Evolutionary conservation across 2,888 invertebrate genomes (phyloP).

Genomic region (Pardosa pseudoannulata): DNA sequence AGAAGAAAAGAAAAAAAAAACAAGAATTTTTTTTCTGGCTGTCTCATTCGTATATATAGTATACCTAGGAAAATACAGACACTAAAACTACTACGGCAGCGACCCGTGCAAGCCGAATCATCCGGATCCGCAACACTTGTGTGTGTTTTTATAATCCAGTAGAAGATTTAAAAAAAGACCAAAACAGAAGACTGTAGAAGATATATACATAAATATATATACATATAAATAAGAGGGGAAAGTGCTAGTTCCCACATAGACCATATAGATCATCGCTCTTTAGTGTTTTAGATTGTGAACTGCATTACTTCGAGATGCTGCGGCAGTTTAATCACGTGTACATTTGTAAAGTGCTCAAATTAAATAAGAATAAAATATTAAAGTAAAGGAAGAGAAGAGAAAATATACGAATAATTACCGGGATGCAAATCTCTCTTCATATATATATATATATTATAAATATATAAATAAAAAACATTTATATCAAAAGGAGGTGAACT

Average conservation of each 20-base stretch:
- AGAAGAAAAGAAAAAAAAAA: conserved; percentile 21
- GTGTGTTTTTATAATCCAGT: conserved; percentile 72
- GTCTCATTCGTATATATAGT: conserved; percentile 66
- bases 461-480: conserved; percentile 7
- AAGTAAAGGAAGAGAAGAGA: conserved; percentile 4
- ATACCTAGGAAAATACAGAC: conserved; percentile 45
- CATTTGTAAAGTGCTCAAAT: conserved; percentile 73
- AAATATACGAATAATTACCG: background rate
- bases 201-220: conserved; percentile 48
- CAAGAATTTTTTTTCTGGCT: conserved; percentile 45
- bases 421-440: conserved; percentile 7
- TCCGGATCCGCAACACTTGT: conserved; percentile 51
- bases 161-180: conserved; percentile 39
- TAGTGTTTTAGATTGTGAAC: conserved; percentile 66
- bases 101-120: conserved; percentile 23
- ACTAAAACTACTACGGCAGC: conserved; percentile 33
- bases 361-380: conserved; percentile 21
- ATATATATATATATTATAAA: conserved; percentile 3
- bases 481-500: conserved; percentile 60
- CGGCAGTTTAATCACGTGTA: conserved; percentile 61
- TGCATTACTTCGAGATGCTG: conserved; percentile 33
- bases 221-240: conserved; percentile 35
- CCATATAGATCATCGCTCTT: conserved; percentile 66
- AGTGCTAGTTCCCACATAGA: conserved; percentile 64
- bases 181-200: conserved; percentile 60